These are phyloP conservation scores for Ophioderma brevispina DNA, from an alignment of 35 echinoderm and acorn worm species.

Conservation along the genomic window DNA sequence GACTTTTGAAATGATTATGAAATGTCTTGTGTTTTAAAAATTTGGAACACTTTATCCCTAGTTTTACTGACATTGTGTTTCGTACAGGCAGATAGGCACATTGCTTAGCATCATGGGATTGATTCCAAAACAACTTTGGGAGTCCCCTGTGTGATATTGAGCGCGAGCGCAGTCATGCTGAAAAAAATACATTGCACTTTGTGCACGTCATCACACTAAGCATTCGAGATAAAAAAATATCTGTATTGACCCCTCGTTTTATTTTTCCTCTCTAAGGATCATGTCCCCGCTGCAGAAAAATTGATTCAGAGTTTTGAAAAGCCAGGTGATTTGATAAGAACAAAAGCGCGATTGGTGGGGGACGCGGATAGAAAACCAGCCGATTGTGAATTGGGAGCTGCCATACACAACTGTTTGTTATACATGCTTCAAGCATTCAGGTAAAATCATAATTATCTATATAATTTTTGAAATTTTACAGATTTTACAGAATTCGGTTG, in stretches of 20 bases:
- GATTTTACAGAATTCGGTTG: too few relatives aligned
- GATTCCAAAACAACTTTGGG: neutral
- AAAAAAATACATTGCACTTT: neutral
- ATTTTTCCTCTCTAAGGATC: slow-evolving; percentile 22
- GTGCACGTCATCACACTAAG: neutral
- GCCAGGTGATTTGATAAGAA: slow-evolving; percentile 34
- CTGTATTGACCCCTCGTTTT: neutral
- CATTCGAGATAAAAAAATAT: neutral
- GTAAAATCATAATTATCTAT: too few relatives aligned
- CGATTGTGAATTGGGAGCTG: slow-evolving; percentile 43
- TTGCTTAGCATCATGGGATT: too few relatives aligned
- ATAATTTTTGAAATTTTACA: too few relatives aligned
- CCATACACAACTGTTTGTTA: slow-evolving; percentile 37
- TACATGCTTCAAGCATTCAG: slow-evolving; percentile 55
- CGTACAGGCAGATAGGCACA: too few relatives aligned
- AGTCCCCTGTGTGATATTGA: neutral
- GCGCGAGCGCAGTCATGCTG: neutral
- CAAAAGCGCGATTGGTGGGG: slow-evolving; percentile 42
- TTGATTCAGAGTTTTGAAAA: slow-evolving; percentile 32
- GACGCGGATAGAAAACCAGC: slow-evolving; percentile 5
- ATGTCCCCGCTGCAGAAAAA: slow-evolving; percentile 37
- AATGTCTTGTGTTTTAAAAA: too few relatives aligned
- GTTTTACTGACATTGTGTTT: too few relatives aligned
- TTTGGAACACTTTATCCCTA: too few relatives aligned
- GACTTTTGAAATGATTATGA: too few relatives aligned